Conservation (phyloP, 2,797 vertebrate genomes). For the Microchirus variegatus region DNA sequence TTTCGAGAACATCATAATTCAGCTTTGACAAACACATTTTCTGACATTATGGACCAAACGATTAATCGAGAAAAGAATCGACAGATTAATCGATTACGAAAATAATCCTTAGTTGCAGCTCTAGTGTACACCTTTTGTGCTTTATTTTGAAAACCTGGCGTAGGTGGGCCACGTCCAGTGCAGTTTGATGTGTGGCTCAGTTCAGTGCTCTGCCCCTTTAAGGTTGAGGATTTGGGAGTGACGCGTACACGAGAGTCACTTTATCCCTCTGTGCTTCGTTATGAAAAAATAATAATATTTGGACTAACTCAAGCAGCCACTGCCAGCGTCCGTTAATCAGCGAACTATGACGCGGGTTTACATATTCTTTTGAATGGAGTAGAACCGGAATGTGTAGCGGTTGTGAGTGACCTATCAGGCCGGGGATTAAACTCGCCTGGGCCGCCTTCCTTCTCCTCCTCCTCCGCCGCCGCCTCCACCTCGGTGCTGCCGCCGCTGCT, state of each 20-base stretch:
- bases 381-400: neutral
- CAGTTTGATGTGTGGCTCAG: neutral
- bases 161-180: neutral
- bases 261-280: slow-evolving; percentile 79
- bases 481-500: too few species aligned
- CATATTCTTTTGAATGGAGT: slow-evolving; percentile 13
- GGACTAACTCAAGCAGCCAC: slow-evolving; percentile 48
- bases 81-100: too few species aligned
- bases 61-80: too few species aligned
- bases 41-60: too few species aligned
- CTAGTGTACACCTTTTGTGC: neutral
- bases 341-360: slow-evolving; percentile 17
- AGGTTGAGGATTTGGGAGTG: slow-evolving; percentile 86
- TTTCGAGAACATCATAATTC: too few species aligned
- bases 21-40: too few species aligned
- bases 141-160: neutral
- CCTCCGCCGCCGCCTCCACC: neutral
- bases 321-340: slow-evolving; percentile 22
- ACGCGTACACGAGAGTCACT: slow-evolving; percentile 82
- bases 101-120: too few species aligned
- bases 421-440: slow-evolving; percentile 46
- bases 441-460: slow-evolving; percentile 31
- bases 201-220: slow-evolving; percentile 78
- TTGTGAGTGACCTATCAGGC: slow-evolving; percentile 29
- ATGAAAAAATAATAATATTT: slow-evolving; percentile 69